Base-by-base conservation (phyloP, 2,113 vertebrate species). In the Tetrax tetrax region DNA sequence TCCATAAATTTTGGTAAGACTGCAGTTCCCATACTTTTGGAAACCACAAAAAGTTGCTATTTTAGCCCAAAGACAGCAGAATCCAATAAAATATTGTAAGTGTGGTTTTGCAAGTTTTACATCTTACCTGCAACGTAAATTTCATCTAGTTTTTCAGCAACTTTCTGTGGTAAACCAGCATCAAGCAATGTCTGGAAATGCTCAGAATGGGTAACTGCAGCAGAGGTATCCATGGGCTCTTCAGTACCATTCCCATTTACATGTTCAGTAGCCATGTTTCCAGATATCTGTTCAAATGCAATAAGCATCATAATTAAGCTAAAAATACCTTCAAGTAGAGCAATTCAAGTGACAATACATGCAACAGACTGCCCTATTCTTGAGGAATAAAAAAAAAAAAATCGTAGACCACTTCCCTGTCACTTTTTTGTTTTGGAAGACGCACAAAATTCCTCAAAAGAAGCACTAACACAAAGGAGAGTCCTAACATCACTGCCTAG, bases 11-110 rank as follows among this genome's bases (percentile, higher is more conserved):
- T 95, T 95, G 33, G 90, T 85, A 97, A 92, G 84, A 98, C 99
- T 99, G 98, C 98, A 99, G 98, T 99, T 98, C 99, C 99, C 98
- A 99, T 98, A 98, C 98, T 99, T 98, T 98, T 98, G 98, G 98
- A 99, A 99, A 99, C 99, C 99, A 99, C 99, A 99, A 99, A 99
- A 99, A 99, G 99, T 99, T 99, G 99, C 99, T 99, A 96, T 98
- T 98, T 98, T 98, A 98, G 98, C 97, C 98, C 98, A 99, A 99
- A 99, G 98, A 98, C 98, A 99, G 98, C 91, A 97, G 72, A 96
- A 95, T 97, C 97, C 97, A 98, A 98, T 99, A 98, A 98, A 96
- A 96, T 97, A 98, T 97, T 95, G 89, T 95, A 96, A 91, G 97
- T 66, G 96, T 97, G 96, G 97, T 88, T 98, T 98, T 97, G 97